These are phyloP conservation scores for Gorsachius goisagi DNA, from an alignment of 2,113 vertebrate species.

Conservation along the genomic window DNA sequence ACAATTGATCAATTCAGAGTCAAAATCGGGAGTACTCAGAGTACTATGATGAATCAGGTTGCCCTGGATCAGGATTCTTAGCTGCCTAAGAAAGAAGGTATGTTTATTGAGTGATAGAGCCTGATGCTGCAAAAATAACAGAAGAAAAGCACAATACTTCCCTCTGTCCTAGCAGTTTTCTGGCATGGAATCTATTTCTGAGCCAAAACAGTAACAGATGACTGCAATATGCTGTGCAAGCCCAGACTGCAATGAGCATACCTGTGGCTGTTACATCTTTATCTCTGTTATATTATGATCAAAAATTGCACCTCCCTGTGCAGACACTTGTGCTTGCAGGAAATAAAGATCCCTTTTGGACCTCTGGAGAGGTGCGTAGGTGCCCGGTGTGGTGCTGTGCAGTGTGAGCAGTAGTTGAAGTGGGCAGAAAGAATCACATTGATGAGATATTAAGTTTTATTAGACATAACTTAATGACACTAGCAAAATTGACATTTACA, in stretches of 20 bases:
- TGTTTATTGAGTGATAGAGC: not conserved
- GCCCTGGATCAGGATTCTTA: not conserved
- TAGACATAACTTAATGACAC: constrained; percentile 51
- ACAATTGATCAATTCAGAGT: not conserved
- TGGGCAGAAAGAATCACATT: not conserved
- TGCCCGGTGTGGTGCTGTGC: not conserved
- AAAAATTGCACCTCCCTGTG: not conserved
- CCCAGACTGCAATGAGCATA: not conserved
- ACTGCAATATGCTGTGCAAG: not conserved
- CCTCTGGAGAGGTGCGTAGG: not conserved
- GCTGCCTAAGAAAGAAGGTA: not conserved
- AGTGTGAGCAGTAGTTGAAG: not conserved
- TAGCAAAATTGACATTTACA: not conserved
- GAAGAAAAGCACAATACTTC: not conserved
- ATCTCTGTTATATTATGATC: not conserved
- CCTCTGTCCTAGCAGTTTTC: not conserved
- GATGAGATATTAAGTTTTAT: constrained; percentile 57
- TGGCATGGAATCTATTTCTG: not conserved
- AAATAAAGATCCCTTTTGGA: not conserved
- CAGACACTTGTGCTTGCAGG: not conserved
- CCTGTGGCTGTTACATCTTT: not conserved
- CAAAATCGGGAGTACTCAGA: not conserved
- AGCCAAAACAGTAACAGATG: not conserved
- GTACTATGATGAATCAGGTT: not conserved
- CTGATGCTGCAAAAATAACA: not conserved